Base-by-base conservation (phyloP, 1,140 invertebrate species). In the Cotesia chilonis region DNA sequence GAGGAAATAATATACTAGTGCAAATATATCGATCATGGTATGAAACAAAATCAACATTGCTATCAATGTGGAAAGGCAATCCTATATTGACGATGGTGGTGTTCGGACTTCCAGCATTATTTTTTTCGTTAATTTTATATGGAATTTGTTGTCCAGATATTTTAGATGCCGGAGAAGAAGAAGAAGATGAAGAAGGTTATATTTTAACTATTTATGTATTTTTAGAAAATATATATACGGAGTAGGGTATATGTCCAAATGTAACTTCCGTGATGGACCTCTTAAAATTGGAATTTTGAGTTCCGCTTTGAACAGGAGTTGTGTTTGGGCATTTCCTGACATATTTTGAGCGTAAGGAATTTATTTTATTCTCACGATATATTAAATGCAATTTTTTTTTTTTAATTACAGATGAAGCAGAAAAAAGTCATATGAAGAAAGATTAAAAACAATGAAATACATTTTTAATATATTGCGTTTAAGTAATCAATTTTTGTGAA, bases 141-240 rank as follows among this genome's bases (percentile, higher is more conserved):
- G 95, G 95, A 2, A 94, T 96, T 74, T 98, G 95, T 84, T 98
- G 96, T 85, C 92, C 95, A 28, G 96, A 98, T 86, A 95, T 98
- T 79, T 88, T 97, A 76, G 96, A 97, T 83, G 94, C 95, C n/a
- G 91, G 93, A 75, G 95, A 96, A 17, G 95, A 96, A 57, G 93
- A 94, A 75, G 95, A 96, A 17, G 95, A 96, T 59, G 93, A 94
- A 75, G 89, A 88, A 78, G 84, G 82, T 85, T 82, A 41, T 51
- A 74, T 65, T 64, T 59, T 65, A 9, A 54, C 10, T 38, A 73
- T 69, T 74, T 37, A 12, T 41, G 57, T 28, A 51, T 35, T 54
- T 63, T n/a, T 54, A n/a, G 61, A 12, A 52, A 51, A 71, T 10
- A 68, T 69, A 64, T 72, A 14, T 14, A 14, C 14, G 14, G 14